A percentile compares a stretch with the other conserved stretches of the same genome.
Conservation (phyloP, 1,140 invertebrate species). For the Acromyrmex echinatior region DNA sequence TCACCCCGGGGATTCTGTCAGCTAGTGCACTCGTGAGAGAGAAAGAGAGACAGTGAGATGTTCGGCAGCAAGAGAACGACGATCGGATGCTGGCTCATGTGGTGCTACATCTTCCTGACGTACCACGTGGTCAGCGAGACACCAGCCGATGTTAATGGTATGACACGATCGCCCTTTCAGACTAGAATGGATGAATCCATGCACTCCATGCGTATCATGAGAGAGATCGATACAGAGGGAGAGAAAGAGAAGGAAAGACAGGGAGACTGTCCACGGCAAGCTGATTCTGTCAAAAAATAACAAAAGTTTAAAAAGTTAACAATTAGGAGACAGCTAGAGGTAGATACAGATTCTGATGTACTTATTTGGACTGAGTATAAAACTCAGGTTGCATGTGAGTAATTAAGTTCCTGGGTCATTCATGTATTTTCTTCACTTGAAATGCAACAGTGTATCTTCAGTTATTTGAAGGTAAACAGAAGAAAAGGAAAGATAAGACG, state of each 20-base stretch:
- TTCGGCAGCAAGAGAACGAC: slow-evolving; percentile 20
- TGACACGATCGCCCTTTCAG: slow-evolving; percentile 37
- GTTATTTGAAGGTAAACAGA: neutral
- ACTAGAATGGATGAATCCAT: slow-evolving; percentile 36
- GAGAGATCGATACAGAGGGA: slow-evolving; percentile 43
- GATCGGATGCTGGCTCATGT: slow-evolving; percentile 67
- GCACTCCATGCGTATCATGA: neutral
- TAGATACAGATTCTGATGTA: neutral
- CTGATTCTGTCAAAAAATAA: neutral
- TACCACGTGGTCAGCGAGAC: slow-evolving; percentile 72
- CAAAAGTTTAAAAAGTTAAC: neutral
- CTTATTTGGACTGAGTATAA: neutral
- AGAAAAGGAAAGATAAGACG: neutral
- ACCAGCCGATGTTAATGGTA: slow-evolving; percentile 70
- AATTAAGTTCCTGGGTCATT: neutral
- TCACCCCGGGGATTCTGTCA: neutral
- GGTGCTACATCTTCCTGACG: slow-evolving; percentile 66
- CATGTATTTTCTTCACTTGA: neutral
- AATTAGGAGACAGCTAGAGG: neutral
- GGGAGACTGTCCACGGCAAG: neutral
- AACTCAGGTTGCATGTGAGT: neutral
- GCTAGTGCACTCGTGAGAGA: slow-evolving; percentile 23
- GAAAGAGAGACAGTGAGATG: slow-evolving; percentile 25
- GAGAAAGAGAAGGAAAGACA: neutral
- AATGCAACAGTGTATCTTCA: neutral